phyloP scores from a whole-genome alignment of 2,113 vertebrate species.

The Gobiocypris rarus region DNA sequence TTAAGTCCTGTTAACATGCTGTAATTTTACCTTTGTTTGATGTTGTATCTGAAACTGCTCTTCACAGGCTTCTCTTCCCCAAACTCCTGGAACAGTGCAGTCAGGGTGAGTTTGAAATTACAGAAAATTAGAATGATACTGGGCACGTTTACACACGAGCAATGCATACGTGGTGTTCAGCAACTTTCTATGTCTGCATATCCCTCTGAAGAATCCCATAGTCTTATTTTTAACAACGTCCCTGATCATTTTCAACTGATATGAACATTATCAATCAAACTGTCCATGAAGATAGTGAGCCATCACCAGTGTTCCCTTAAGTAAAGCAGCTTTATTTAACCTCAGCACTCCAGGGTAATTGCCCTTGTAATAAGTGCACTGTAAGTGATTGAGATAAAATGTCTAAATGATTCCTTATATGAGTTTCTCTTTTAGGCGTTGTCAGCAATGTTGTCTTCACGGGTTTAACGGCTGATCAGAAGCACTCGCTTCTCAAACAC shows the following conservation, averaged over 20 bases:
- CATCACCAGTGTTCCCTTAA: not conserved
- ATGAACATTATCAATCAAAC: slow-evolving; percentile 13
- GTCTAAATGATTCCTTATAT: too few relatives aligned
- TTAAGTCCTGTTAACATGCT: slow-evolving; percentile 8
- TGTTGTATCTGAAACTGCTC: not conserved
- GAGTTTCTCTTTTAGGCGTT: slow-evolving; percentile 75
- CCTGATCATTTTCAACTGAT: not conserved
- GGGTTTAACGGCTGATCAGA: slow-evolving; percentile 82
- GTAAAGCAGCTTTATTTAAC: slow-evolving; percentile 16
- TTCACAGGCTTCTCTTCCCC: slow-evolving; percentile 86
- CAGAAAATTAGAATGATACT: too few relatives aligned
- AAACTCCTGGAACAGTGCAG: slow-evolving; percentile 96
- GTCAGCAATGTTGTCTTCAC: slow-evolving; percentile 91
- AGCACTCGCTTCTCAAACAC: slow-evolving; percentile 82
- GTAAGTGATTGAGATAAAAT: not conserved
- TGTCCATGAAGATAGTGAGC: slow-evolving; percentile 4
- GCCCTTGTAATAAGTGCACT: not conserved
- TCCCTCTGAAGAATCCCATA: not conserved
- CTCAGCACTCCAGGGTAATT: not conserved
- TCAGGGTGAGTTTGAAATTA: slow-evolving; percentile 90
- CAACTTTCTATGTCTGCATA: not conserved
- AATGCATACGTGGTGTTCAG: not conserved
- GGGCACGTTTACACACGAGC: not conserved
- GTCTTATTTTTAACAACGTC: not conserved
- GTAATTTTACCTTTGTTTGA: slow-evolving; percentile 38